phyloP scores from a whole-genome alignment of 2,797 vertebrate species.

The Premnoplex brunnescens region DNA sequence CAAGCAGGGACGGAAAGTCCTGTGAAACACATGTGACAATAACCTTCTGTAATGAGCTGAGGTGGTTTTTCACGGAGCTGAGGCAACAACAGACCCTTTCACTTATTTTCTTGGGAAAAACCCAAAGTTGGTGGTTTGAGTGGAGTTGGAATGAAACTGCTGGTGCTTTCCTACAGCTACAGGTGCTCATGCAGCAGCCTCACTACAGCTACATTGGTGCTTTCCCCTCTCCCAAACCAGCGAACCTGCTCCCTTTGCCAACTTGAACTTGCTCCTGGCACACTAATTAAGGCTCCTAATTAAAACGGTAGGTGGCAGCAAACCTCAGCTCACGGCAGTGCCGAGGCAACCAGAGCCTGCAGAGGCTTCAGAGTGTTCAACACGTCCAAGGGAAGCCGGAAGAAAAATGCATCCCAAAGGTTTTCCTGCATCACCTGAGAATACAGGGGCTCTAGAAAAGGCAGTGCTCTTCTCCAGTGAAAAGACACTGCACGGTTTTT shows the following conservation, averaged over 20 bases:
- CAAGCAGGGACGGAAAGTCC: not conserved
- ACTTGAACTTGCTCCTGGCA: not conserved
- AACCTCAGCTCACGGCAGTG: not conserved
- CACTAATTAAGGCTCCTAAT: not conserved
- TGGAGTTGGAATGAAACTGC: conserved; percentile 14
- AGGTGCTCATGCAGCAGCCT: not conserved
- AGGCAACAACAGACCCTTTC: conserved; percentile 67
- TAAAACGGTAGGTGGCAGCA: conserved; percentile 84
- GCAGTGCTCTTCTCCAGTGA: not conserved
- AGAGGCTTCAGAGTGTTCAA: not conserved
- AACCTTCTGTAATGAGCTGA: conserved; percentile 71
- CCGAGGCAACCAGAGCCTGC: not conserved
- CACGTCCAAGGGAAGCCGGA: rapidly evolving
- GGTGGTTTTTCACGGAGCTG: conserved; percentile 48
- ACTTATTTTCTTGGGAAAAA: not conserved
- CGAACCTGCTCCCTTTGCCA: not conserved
- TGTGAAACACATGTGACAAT: conserved; percentile 53
- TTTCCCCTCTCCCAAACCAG: not conserved
- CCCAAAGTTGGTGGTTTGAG: conserved; percentile 2
- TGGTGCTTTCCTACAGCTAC: not conserved
- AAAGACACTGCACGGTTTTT: not conserved
- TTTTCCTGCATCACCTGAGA: not conserved
- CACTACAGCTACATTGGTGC: not conserved
- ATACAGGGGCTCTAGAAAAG: not conserved
- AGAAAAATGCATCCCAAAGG: not conserved